These are phyloP conservation scores for Oenanthe oenanthe DNA, from an alignment of 2,113 vertebrate species.

Conservation along the genomic window DNA sequence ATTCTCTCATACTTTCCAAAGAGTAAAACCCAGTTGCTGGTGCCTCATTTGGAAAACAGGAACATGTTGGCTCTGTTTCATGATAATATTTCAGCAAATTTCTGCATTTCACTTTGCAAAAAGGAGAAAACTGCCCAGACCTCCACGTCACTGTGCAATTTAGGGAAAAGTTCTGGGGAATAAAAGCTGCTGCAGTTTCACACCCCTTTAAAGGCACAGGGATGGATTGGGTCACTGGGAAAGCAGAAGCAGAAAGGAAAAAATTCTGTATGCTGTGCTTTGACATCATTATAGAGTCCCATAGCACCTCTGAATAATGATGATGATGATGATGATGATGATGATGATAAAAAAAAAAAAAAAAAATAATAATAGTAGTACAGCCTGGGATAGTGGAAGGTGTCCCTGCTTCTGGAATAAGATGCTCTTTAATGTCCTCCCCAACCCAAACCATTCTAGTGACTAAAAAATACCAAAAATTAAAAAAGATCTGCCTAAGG, in stretches of 20 bases:
- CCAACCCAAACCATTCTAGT: background rate
- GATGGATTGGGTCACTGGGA: background rate
- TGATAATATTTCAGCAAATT: conserved; percentile 23
- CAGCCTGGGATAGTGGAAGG: background rate
- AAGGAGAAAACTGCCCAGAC: conserved; percentile 12
- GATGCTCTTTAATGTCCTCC: background rate
- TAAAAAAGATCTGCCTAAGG: background rate
- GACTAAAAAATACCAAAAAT: background rate
- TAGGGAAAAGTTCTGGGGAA: conserved; percentile 12
- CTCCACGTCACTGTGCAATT: conserved; percentile 9
- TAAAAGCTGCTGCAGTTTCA: conserved; percentile 19
- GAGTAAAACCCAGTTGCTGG: conserved; percentile 26
- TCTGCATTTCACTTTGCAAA: conserved; percentile 23
- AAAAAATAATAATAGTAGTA: no score
- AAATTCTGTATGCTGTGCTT: background rate
- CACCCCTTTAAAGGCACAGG: background rate
- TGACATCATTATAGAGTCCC: background rate
- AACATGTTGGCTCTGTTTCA: conserved; percentile 43
- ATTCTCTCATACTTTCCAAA: conserved; percentile 69
- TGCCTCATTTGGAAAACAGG: conserved; percentile 20
- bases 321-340: no score
- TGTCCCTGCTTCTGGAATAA: background rate
- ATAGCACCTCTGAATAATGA: background rate
- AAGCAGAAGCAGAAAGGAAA: background rate
- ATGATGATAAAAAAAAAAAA: no score